phyloP scores from a whole-genome alignment of 2,113 vertebrate species.

The Trogon melanurus region DNA sequence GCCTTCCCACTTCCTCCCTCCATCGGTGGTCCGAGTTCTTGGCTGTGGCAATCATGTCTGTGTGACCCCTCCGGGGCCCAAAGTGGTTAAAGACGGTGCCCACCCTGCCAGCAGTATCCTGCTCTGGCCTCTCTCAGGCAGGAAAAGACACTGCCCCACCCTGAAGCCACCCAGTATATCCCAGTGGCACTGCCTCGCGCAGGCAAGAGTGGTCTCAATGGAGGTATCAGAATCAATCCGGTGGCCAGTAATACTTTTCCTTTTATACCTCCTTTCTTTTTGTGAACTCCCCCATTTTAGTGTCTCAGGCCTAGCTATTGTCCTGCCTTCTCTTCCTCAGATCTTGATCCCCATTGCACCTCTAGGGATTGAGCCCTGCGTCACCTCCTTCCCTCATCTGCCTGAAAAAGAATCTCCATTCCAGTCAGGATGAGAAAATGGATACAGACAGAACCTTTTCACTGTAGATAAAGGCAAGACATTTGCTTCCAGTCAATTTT shows the following conservation, averaged over 20 bases:
- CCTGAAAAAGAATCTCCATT: neutral
- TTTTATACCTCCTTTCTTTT: neutral
- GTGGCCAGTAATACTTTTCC: neutral
- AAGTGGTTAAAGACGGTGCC: neutral
- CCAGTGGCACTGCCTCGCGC: neutral
- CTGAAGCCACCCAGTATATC: neutral
- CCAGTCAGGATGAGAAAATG: neutral
- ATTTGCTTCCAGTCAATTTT: neutral
- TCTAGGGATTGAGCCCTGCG: neutral
- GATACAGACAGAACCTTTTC: neutral
- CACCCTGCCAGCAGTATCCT: neutral
- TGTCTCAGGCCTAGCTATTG: neutral
- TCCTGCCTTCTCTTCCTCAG: neutral
- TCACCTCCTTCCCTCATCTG: neutral
- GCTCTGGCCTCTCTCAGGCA: accelerated
- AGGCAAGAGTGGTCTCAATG: neutral
- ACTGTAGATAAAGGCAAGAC: neutral
- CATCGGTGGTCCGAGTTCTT: accelerated
- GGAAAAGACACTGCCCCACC: neutral
- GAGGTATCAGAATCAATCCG: neutral
- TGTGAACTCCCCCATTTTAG: neutral
- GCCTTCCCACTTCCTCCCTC: neutral
- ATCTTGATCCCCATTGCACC: neutral
- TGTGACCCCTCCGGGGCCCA: neutral
- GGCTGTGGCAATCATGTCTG: accelerated